A percentile compares a stretch with the other conserved stretches of the same genome.
These are phyloP conservation scores for Aricia artaxerxes DNA, from an alignment of 2,888 invertebrate genomes.

Conservation along the genomic window DNA sequence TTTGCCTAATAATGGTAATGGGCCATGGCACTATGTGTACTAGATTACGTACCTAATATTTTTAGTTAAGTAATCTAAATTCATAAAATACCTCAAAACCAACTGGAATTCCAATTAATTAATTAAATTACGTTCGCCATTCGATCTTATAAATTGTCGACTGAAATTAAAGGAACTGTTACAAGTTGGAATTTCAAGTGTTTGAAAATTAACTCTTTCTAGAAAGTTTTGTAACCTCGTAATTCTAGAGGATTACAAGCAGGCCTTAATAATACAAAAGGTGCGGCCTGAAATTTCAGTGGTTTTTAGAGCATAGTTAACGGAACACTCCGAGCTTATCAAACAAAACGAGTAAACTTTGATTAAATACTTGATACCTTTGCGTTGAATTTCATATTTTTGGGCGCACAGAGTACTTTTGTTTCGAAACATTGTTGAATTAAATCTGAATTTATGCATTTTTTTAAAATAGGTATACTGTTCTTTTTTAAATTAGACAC, in stretches of 20 bases:
- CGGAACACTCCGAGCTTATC: background rate
- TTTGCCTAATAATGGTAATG: background rate
- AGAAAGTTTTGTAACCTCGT: background rate
- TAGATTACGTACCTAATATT: background rate
- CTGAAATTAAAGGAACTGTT: background rate
- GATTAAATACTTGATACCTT: conserved; percentile 10
- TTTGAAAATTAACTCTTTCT: conserved; percentile 12
- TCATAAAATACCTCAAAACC: background rate
- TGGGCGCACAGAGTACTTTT: background rate
- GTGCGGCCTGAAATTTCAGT: conserved; percentile 7
- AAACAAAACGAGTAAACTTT: background rate
- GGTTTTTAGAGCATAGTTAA: conserved; percentile 3
- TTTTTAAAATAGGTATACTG: no score
- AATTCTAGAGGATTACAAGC: conserved; percentile 14
- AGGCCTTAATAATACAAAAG: background rate
- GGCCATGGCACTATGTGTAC: background rate
- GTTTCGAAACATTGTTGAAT: no score
- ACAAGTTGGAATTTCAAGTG: conserved; percentile 11
- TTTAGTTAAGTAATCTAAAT: background rate
- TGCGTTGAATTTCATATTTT: background rate
- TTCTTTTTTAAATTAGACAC: no score
- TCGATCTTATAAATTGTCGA: background rate
- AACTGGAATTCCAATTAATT: background rate
- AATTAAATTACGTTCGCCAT: background rate
- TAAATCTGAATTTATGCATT: no score